These are phyloP conservation scores for Xenopus borealis DNA, from an alignment of 2,113 vertebrate genomes.

Conservation along the genomic window DNA sequence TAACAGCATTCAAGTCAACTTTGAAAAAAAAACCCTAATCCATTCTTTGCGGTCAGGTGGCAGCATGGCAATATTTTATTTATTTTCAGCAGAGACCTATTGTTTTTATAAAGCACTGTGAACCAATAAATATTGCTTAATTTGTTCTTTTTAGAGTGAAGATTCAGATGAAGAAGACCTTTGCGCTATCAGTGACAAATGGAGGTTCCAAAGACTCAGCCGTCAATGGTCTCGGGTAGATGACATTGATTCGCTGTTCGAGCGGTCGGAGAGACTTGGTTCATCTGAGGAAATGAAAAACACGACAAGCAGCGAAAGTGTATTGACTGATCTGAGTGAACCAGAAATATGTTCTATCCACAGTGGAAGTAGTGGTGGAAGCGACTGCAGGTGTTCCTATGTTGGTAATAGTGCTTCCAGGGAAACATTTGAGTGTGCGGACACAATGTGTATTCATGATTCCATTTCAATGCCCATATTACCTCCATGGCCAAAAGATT, in stretches of 20 bases:
- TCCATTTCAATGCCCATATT: conserved; percentile 55
- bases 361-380: conserved; percentile 84
- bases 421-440: conserved; percentile 68
- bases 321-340: conserved; percentile 91
- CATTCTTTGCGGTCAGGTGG: too few species aligned
- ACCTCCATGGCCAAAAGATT: conserved; percentile 62
- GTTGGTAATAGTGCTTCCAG: conserved; percentile 55
- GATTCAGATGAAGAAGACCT: conserved; percentile 95
- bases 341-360: conserved; percentile 86
- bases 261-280: conserved; percentile 61
- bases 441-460: conserved; percentile 71
- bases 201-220: conserved; percentile 95
- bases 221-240: conserved; percentile 92
- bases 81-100: too few species aligned
- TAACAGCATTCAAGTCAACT: too few species aligned
- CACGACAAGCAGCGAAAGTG: conserved; percentile 89
- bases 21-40: too few species aligned
- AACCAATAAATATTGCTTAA: too few species aligned
- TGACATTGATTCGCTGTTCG: conserved; percentile 70
- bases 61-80: too few species aligned
- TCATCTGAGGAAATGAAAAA: conserved; percentile 73
- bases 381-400: conserved; percentile 59
- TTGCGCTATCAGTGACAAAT: conserved; percentile 92
- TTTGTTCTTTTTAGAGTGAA: conserved; percentile 69
- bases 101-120: too few species aligned